These are phyloP conservation scores for Eristalinus aeneus DNA, from an alignment of 2,888 invertebrate species.

Conservation along the genomic window DNA sequence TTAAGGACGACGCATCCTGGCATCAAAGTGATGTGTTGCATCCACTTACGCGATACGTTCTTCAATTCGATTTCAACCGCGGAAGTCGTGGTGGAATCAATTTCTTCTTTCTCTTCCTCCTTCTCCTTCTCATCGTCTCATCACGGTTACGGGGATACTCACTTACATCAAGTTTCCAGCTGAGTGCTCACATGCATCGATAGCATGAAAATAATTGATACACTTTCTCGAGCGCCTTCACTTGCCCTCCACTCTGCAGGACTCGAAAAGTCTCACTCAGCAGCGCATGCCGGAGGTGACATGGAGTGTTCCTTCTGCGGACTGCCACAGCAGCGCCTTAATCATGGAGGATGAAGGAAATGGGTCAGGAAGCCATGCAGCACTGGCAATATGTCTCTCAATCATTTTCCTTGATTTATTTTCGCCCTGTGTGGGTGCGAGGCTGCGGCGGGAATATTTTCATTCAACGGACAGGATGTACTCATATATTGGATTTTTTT, in stretches of 20 bases:
- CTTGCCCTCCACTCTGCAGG: conserved; percentile 8
- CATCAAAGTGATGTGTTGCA: background rate
- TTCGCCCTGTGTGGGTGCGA: background rate
- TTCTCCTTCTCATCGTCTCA: background rate
- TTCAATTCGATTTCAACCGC: background rate
- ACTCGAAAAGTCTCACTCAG: conserved; percentile 14
- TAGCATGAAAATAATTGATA: conserved; percentile 62
- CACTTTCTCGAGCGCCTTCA: background rate
- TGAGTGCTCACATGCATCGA: conserved; percentile 20
- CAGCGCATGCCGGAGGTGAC: background rate
- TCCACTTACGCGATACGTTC: background rate
- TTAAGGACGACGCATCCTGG: background rate
- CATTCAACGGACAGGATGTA: background rate
- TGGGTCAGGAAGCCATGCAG: conserved; percentile 45
- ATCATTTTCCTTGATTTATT: background rate
- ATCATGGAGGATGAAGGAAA: conserved; percentile 13
- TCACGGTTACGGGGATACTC: conserved; percentile 5
- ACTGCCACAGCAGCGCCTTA: background rate
- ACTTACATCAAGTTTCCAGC: background rate
- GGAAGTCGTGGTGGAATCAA: background rate
- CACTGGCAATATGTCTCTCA: conserved; percentile 10
- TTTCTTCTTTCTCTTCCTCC: background rate
- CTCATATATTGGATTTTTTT: background rate
- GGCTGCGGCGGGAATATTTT: background rate
- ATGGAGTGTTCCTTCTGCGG: background rate